Conservation (phyloP, 37 sponge, comb jelly and placozoan species). For the Theonella swinhoei region DNA sequence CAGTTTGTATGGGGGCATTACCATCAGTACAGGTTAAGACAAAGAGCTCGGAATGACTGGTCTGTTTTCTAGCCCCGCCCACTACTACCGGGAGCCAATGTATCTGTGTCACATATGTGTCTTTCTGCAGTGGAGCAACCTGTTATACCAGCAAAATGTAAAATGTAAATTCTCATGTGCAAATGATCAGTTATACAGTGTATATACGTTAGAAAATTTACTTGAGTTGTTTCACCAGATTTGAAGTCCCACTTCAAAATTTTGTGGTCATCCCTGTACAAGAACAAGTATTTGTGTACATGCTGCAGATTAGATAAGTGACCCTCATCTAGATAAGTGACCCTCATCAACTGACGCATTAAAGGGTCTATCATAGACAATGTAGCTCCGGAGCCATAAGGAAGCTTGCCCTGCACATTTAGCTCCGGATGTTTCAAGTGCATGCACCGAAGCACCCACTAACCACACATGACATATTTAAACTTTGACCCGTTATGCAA, state of each 20-base stretch:
- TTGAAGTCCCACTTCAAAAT: slow-evolving; percentile 72
- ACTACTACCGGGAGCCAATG: slow-evolving; percentile 76
- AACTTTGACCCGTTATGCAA: too few species aligned
- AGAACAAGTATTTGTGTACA: not conserved
- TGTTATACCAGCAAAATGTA: not conserved
- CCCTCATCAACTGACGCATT: too few species aligned
- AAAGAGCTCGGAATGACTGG: slow-evolving; percentile 66
- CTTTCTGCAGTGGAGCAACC: slow-evolving; percentile 69
- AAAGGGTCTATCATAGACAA: too few species aligned
- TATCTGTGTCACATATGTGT: slow-evolving; percentile 76
- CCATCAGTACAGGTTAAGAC: slow-evolving; percentile 85
- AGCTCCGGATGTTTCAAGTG: too few species aligned
- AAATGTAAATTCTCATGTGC: not conserved
- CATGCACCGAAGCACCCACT: too few species aligned
- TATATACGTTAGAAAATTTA: too few species aligned
- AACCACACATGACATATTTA: too few species aligned
- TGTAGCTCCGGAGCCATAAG: not conserved
- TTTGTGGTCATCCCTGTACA: slow-evolving; percentile 78
- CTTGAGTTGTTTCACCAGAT: slow-evolving; percentile 74
- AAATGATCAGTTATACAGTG: too few species aligned
- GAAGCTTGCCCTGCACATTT: too few species aligned
- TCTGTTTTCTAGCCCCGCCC: slow-evolving; percentile 18
- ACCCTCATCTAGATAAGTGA: too few species aligned
- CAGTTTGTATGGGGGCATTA: not conserved
- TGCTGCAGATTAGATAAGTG: not conserved